Evolutionary conservation across 2,888 invertebrate species (phyloP), one percentile per base, ranked within the genome.

Genomic region (Idaea straminata): DNA sequence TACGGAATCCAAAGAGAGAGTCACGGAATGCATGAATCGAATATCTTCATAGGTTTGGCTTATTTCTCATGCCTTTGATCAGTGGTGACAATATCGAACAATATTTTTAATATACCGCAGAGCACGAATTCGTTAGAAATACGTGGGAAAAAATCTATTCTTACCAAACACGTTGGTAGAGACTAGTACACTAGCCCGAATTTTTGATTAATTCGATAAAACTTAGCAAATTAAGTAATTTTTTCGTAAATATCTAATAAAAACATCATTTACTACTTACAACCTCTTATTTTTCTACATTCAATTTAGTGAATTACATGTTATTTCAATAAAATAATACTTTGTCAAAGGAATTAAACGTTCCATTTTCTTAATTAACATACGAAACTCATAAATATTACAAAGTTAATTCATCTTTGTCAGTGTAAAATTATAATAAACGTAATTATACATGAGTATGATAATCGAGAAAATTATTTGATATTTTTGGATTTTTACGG

Each of bases 281-380:
- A 57, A 57, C 5, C 15, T 57, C 57, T 57, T 57, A 15, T 15
- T 57, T 57, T 57, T 57, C 57, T 4, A 15, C 57, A 15, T 4
- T 57, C 15, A 57, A 3, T 15, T 57, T 57, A 15, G 57, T 57
- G 15, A 4, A 15, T 57, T 15, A 57, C 15, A 57, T 57, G 57
- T 15, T 15, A n/a, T n/a, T 57, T 25, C 25, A 25, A 57, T 57
- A 57, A 57, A 57, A 10, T 15, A 57, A 57, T 15, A 10, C 15
- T 57, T 57, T 57, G 15, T 58, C n/a, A 58, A 58, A 58, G 58
- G 15, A n/a, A 13, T 6, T n/a, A 58, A 6, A 5, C 15, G 57
- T 64, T 15, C 64, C 64, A 64, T 61, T 61, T 61, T 15, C 47
- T 15, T 64, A 61, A 64, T 64, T 57, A 64, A 57, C 15, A 57